phyloP scores from a whole-genome alignment of 1,140 invertebrate species.

The Lutraria rhynchaena region DNA sequence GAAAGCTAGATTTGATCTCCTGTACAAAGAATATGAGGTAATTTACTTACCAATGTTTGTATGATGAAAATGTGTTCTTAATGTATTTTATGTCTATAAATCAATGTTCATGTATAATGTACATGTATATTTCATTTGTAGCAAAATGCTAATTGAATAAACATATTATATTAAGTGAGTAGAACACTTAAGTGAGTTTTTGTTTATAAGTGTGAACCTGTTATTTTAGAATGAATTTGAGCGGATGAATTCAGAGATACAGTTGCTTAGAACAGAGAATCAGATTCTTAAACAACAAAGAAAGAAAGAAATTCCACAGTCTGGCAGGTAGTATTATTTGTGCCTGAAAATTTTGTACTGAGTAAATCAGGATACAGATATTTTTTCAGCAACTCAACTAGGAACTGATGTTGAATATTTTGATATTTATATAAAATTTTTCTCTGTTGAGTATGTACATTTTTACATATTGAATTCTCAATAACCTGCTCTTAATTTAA shows the following conservation, averaged over 20 bases:
- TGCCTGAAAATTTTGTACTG: too few species aligned
- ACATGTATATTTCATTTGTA: neutral
- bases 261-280: constrained; percentile 65
- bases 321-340: constrained; percentile 18
- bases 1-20: constrained; percentile 76
- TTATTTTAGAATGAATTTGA: constrained; percentile 67
- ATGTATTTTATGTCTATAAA: too few species aligned
- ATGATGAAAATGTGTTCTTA: too few species aligned
- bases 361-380: too few species aligned
- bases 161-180: neutral
- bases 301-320: constrained; percentile 31
- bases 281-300: constrained; percentile 60
- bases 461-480: neutral
- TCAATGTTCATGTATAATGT: too few species aligned
- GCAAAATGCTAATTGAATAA: neutral
- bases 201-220: neutral
- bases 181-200: neutral
- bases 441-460: neutral
- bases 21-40: constrained; percentile 81
- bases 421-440: too few species aligned
- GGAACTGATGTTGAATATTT: too few species aligned
- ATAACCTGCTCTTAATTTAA: too few species aligned
- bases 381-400: too few species aligned
- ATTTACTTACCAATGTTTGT: too few species aligned
- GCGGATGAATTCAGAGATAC: constrained; percentile 62